Evolutionary conservation across 2,888 invertebrate species (phyloP).

Genomic region (Eupithecia centaureata): DNA sequence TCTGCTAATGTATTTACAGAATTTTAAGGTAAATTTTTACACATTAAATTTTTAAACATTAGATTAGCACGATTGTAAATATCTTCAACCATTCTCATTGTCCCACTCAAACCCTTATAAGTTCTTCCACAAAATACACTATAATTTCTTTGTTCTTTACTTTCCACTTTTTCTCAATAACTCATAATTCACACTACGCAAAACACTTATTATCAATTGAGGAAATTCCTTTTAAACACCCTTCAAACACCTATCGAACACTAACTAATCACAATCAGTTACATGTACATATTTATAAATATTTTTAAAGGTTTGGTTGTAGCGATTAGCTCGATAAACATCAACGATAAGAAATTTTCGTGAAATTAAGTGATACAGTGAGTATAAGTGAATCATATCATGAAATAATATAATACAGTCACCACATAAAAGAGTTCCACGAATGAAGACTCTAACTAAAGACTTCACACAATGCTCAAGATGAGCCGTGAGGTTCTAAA

Average conservation of each 20-base stretch:
- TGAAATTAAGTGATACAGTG: neutral
- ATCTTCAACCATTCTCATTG: no score
- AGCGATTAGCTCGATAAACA: neutral
- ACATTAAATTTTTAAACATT: no score
- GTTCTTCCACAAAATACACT: neutral
- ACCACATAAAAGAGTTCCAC: neutral
- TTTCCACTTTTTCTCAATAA: neutral
- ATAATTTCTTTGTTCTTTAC: neutral
- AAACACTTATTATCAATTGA: neutral
- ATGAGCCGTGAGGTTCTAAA: no score
- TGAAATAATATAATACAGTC: neutral
- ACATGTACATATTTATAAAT: neutral
- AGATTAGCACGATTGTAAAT: no score
- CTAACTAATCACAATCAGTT: neutral
- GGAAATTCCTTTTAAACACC: neutral
- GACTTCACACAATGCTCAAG: no score
- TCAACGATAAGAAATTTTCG: slow-evolving; percentile 8
- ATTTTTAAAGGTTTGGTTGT: neutral
- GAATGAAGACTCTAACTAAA: neutral
- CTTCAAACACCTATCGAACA: neutral
- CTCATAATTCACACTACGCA: neutral
- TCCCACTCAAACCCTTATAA: neutral
- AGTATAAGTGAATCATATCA: neutral
- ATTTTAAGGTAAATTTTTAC: no score
- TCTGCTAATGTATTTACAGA: no score